Percentiles rank a stretch among this genome's conserved stretches.
phyloP scores from a whole-genome alignment of 2,888 invertebrate genomes.

The Leptopilina syphax region DNA sequence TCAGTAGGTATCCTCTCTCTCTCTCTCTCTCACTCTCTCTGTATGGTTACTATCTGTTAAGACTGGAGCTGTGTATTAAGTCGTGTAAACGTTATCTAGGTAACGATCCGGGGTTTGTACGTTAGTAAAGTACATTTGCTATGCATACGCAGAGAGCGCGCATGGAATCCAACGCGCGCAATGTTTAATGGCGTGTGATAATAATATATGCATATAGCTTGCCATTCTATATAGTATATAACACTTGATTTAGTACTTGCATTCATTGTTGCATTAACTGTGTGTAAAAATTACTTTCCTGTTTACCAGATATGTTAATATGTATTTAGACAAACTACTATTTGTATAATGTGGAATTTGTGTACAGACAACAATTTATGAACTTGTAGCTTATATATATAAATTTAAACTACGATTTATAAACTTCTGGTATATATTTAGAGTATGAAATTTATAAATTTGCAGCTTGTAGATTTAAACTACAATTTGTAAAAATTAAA shows the following conservation, averaged over 20 bases:
- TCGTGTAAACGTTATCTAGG: slow-evolving; percentile 55
- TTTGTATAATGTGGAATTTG: too few species aligned
- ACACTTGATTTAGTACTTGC: slow-evolving; percentile 18
- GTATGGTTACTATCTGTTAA: neutral
- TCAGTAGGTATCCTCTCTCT: too few species aligned
- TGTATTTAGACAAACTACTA: too few species aligned
- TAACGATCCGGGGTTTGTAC: slow-evolving; percentile 43
- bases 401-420: too few species aligned
- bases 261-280: slow-evolving; percentile 49
- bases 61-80: slow-evolving; percentile 44
- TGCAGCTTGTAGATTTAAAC: too few species aligned
- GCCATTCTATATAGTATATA: slow-evolving; percentile 40
- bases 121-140: slow-evolving; percentile 35
- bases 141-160: slow-evolving; percentile 35
- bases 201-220: slow-evolving; percentile 43
- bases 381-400: too few species aligned
- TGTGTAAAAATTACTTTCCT: slow-evolving; percentile 40
- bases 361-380: too few species aligned
- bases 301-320: neutral
- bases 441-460: too few species aligned
- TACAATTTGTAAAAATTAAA: too few species aligned
- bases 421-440: too few species aligned
- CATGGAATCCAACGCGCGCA: slow-evolving; percentile 25
- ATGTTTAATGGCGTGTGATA: slow-evolving; percentile 56
- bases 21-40: too few species aligned